Conservation (phyloP, 2,797 vertebrate species). For the Danio jaintianensis region DNA sequence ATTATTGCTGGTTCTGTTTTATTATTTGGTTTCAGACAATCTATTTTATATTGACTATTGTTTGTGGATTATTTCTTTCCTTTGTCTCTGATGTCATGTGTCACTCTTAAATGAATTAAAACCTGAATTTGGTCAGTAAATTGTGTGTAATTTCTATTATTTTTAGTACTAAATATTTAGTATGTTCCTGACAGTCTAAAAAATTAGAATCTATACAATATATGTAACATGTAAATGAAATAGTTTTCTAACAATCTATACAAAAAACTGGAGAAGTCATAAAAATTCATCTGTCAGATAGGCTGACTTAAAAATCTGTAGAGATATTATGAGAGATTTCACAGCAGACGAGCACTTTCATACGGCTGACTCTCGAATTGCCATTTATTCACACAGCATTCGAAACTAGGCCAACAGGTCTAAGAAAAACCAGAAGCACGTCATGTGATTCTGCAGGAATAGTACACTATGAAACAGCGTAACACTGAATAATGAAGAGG, state of each 20-base stretch:
- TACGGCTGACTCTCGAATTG: background rate
- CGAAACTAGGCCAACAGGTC: background rate
- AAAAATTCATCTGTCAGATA: background rate
- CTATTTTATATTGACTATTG: conserved; percentile 62
- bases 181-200: background rate
- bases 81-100: conserved; percentile 27
- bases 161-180: background rate
- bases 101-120: conserved; percentile 53
- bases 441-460: background rate
- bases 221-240: background rate
- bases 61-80: conserved; percentile 26
- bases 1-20: conserved; percentile 68
- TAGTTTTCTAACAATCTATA: background rate
- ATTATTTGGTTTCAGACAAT: conserved; percentile 73
- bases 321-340: background rate
- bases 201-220: background rate
- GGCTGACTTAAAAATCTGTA: background rate
- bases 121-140: conserved; percentile 37
- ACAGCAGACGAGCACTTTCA: background rate
- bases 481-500: background rate
- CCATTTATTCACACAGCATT: background rate
- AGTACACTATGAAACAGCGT: background rate
- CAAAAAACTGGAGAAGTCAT: too few relatives aligned
- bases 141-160: background rate
- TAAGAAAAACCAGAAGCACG: background rate